phyloP scores from a whole-genome alignment of 1,140 invertebrate genomes.

The Druon quercuslanigerum region DNA sequence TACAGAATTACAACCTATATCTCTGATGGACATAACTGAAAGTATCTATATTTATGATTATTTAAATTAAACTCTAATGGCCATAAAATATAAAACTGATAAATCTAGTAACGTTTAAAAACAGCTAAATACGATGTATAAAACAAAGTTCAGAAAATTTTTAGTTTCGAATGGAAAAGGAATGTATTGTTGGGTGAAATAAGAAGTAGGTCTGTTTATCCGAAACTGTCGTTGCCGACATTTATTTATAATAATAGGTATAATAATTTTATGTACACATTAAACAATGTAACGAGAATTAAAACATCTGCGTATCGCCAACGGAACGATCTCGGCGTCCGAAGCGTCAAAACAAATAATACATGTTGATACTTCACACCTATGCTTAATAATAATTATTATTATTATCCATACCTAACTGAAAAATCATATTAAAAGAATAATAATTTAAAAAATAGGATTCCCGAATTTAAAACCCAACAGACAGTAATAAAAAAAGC shows the following conservation, averaged over 20 bases:
- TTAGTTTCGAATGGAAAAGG: not conserved
- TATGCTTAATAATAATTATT: not conserved
- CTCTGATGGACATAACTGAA: no score
- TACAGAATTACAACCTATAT: no score
- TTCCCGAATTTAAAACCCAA: constrained; percentile 5
- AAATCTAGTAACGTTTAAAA: no score
- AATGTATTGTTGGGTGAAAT: not conserved
- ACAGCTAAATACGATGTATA: no score
- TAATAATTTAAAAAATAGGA: not conserved
- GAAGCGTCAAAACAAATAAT: constrained; percentile 57
- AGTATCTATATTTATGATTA: no score
- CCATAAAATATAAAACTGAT: no score
- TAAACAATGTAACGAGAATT: constrained; percentile 63
- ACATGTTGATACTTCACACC: constrained; percentile 34
- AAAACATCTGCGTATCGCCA: constrained; percentile 42
- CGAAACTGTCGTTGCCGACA: constrained; percentile 64
- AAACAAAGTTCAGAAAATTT: no score
- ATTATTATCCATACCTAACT: not conserved
- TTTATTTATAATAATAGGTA: constrained; percentile 73
- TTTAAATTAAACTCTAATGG: no score
- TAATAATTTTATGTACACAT: constrained; percentile 72
- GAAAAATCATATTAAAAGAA: not conserved
- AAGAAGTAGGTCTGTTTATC: constrained; percentile 43
- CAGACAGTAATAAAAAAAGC: not conserved
- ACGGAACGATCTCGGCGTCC: not conserved